Evolutionary conservation across 1,140 invertebrate species (phyloP), one percentile per base, ranked within the genome.

Genomic region (Limonius californicus): DNA sequence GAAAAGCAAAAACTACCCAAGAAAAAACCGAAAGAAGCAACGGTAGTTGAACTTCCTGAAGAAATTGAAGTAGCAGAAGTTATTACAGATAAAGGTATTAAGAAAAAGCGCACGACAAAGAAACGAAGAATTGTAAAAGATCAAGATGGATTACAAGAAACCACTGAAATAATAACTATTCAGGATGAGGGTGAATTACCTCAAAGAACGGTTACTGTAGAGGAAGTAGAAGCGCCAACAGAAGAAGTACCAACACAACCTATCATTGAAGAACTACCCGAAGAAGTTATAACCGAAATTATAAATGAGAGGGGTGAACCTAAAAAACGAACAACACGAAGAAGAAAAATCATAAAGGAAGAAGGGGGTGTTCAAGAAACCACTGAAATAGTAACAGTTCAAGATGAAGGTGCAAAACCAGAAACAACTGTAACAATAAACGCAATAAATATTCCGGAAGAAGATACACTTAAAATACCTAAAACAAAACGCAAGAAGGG

Each of bases 11-110:
- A 69, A 14, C 68, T 69, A 66, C 68, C 60, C 8, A 74, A 62
- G 54, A 76, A 73, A 30, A 70, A 66, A 43, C 61, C 72, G 12
- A 62, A 70, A 21, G 69, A 71, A 27, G 75, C 71, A 60, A n/a
- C 42, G 57, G 6, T 62, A 20, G 16, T 23, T 19, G 15, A 77
- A 66, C 74, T 78, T 61, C 39, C 72, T 27, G 76, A 76, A 11
- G 76, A 81, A 72, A 76, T 79, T 61, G 72, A 73, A 2, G 69
- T 80, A 0, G 76, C 78, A 12, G 76, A 82, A 62, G 74, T 77
- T 12, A 71, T 66, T n/a, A 75, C 77, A 6, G 69, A 72, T 63
- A 72, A 73, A 39, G 76, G 78, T 1, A 74, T 70, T 21, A 76
- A 76, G 0, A 76, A 76, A 62, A 71, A 70, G 56, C 71, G 69